These are phyloP conservation scores for Cossypha heuglini DNA, from an alignment of 2,797 vertebrate species.

Conservation along the genomic window DNA sequence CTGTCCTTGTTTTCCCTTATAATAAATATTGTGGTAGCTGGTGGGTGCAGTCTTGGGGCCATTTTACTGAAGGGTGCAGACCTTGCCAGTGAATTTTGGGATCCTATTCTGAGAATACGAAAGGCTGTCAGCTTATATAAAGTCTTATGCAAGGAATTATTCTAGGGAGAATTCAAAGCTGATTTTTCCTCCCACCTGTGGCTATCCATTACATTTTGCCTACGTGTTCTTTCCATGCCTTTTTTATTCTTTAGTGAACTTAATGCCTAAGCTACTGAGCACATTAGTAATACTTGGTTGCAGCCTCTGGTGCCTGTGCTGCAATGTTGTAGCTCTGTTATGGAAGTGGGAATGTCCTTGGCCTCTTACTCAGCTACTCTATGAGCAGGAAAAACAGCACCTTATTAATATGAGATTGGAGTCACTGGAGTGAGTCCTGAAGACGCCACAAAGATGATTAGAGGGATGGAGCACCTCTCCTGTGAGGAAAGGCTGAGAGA, in stretches of 20 bases:
- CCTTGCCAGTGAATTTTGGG: constrained; percentile 28
- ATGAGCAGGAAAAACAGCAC: not conserved
- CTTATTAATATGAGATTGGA: not conserved
- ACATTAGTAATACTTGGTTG: not conserved
- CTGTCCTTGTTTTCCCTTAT: not conserved
- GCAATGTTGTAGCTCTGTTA: not conserved
- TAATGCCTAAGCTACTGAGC: constrained; percentile 31
- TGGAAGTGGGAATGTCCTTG: not conserved
- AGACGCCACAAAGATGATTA: not conserved
- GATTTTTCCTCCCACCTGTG: constrained; percentile 64
- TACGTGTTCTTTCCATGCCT: constrained; percentile 10
- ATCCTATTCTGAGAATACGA: constrained; percentile 6
- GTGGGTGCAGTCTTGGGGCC: not conserved
- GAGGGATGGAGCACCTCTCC: not conserved
- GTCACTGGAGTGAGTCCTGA: fast-evolving
- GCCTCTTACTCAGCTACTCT: not conserved
- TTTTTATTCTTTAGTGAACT: constrained; percentile 40
- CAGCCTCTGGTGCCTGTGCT: not conserved
- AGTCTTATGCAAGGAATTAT: constrained; percentile 66
- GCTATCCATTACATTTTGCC: constrained; percentile 60
- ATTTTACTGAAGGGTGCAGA: not conserved
- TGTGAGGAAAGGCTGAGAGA: not conserved
- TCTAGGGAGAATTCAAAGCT: constrained; percentile 53
- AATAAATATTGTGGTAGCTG: not conserved
- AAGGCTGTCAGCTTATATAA: constrained; percentile 63